Conservation (phyloP, 2,888 invertebrate genomes). For the Lumbricus terrestris region DNA sequence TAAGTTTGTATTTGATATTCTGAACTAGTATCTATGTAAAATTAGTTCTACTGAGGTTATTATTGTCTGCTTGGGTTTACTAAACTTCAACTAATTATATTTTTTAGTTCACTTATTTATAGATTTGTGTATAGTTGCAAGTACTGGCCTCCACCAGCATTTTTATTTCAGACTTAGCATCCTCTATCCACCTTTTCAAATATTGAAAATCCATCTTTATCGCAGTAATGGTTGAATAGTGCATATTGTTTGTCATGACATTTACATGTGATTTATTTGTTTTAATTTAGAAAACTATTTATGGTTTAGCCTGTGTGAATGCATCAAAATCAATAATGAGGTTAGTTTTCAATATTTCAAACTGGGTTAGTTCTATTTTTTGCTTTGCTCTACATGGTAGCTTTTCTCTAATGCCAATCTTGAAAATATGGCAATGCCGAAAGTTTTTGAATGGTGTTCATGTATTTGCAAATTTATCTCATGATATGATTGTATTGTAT, state of each 20-base stretch:
- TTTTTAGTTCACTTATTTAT: too few relatives aligned
- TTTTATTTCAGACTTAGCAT: too few relatives aligned
- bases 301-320: background rate
- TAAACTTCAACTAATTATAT: too few relatives aligned
- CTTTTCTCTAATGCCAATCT: background rate
- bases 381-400: background rate
- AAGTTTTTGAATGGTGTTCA: background rate
- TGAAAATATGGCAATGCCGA: background rate
- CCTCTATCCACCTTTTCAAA: too few relatives aligned
- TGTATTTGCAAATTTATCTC: background rate
- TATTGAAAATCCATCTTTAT: too few relatives aligned
- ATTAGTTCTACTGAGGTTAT: too few relatives aligned
- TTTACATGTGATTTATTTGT: background rate
- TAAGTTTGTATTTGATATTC: too few relatives aligned
- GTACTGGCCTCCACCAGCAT: too few relatives aligned
- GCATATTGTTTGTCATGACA: background rate
- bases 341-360: constrained; percentile 4
- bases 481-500: background rate
- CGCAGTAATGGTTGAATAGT: background rate
- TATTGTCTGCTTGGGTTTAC: too few relatives aligned
- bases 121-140: too few relatives aligned
- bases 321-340: background rate
- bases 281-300: background rate
- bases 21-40: too few relatives aligned
- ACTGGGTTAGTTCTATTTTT: background rate